Conservation (phyloP, 2,888 invertebrate species). For the Baccha elongata region DNA sequence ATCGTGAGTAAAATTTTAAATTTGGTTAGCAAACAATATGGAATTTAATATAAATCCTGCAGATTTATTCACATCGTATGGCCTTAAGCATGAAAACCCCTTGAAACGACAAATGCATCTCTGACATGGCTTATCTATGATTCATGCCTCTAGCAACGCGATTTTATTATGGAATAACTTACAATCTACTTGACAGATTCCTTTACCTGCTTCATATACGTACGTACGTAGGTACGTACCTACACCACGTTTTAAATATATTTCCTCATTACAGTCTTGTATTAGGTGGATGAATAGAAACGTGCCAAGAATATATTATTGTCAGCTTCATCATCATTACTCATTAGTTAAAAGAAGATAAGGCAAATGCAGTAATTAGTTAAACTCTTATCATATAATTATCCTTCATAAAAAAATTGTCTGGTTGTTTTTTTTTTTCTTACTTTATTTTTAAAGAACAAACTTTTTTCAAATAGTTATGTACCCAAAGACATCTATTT, state of each 20-base stretch:
- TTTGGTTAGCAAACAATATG: too few species aligned
- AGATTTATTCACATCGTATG: too few species aligned
- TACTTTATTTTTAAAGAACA: too few species aligned
- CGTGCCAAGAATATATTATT: slow-evolving; percentile 24
- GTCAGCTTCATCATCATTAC: slow-evolving; percentile 17
- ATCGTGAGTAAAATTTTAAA: too few species aligned
- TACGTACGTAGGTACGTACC: too few species aligned
- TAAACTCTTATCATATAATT: slow-evolving; percentile 22
- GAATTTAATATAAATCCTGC: too few species aligned
- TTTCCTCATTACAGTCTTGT: slow-evolving; percentile 13
- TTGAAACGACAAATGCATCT: neutral
- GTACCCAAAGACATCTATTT: neutral
- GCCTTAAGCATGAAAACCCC: neutral
- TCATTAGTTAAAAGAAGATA: slow-evolving; percentile 12
- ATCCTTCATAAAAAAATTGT: slow-evolving; percentile 12
- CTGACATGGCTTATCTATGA: neutral
- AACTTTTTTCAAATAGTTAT: too few species aligned
- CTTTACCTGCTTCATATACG: too few species aligned
- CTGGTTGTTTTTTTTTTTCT: neutral
- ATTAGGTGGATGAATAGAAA: slow-evolving; percentile 7
- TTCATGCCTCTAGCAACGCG: neutral
- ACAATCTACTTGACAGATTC: slow-evolving; percentile 22
- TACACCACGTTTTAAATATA: slow-evolving; percentile 13
- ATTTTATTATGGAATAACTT: slow-evolving; percentile 20
- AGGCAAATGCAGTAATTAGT: slow-evolving; percentile 33